Evolutionary conservation across 2,113 vertebrate species (phyloP).

Genomic region (Chaenogobius annularis): DNA sequence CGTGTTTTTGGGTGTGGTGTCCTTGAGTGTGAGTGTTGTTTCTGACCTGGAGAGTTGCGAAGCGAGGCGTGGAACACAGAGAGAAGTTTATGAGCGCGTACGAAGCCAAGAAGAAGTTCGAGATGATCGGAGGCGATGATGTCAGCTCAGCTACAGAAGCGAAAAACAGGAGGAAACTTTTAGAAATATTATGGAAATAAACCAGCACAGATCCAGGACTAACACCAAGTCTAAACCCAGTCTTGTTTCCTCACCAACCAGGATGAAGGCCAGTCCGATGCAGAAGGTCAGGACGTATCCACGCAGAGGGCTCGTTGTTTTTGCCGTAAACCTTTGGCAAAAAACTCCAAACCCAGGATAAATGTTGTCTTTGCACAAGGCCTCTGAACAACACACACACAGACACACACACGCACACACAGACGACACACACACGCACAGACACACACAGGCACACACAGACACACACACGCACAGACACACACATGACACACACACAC

Average conservation of each 20-base stretch:
- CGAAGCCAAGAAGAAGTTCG: constrained; percentile 97
- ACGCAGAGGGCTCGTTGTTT: constrained; percentile 95
- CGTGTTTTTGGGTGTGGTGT: too few species aligned
- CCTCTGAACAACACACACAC: constrained; percentile 73
- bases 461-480: too few species aligned
- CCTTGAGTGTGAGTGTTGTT: too few species aligned
- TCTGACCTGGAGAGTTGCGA: constrained; percentile 93
- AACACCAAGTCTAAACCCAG: neutral
- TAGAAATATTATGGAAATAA: neutral
- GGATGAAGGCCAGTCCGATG: constrained; percentile 96
- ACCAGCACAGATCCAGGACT: neutral
- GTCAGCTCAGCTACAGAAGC: constrained; percentile 84
- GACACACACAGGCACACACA: too few species aligned
- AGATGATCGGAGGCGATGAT: constrained; percentile 98
- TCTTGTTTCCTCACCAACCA: constrained; percentile 82
- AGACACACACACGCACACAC: neutral
- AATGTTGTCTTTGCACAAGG: constrained; percentile 96
- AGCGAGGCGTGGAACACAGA: constrained; percentile 96
- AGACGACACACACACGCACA: neutral
- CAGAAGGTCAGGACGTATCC: constrained; percentile 93
- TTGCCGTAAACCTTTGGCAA: constrained; percentile 96
- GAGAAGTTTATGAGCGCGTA: constrained; percentile 99
- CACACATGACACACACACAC: neutral
- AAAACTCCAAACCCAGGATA: constrained; percentile 91
- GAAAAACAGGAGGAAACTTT: neutral